Conservation (phyloP, 1,140 invertebrate species). For the Brachionus angularis region DNA sequence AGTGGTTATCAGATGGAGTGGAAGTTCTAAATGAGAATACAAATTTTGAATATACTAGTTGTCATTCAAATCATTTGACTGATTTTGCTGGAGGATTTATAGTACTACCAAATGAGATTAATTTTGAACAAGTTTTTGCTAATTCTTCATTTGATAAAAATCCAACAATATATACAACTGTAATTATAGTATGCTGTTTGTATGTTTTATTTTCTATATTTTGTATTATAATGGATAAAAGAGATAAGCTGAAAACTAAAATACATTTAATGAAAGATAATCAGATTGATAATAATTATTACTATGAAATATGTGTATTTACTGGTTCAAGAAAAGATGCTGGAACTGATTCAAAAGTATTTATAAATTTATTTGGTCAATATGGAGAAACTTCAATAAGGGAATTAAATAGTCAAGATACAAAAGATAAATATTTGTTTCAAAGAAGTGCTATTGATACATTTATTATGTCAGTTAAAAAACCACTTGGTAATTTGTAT, state of each 20-base stretch:
- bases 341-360: constrained; percentile 46
- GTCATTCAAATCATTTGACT: constrained; percentile 56
- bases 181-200: constrained; percentile 58
- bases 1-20: constrained; percentile 8
- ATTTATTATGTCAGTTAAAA: constrained; percentile 61
- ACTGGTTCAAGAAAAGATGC: constrained; percentile 60
- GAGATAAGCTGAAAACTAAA: constrained; percentile 48
- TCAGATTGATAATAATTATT: constrained; percentile 59
- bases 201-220: constrained; percentile 59
- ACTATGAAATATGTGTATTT: constrained; percentile 61
- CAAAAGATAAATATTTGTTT: constrained; percentile 47
- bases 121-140: constrained; percentile 56
- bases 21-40: constrained; percentile 45
- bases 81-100: constrained; percentile 56
- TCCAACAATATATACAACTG: constrained; percentile 62
- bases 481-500: constrained; percentile 60
- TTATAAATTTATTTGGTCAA: constrained; percentile 40
- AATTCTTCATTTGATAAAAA: constrained; percentile 62
- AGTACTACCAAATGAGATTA: constrained; percentile 56
- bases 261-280: constrained; percentile 59
- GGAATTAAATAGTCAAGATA: constrained; percentile 35
- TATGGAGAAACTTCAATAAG: neutral
- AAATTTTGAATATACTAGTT: constrained; percentile 46
- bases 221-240: constrained; percentile 53
- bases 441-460: constrained; percentile 57